These are phyloP conservation scores for Diceros bicornis DNA, from an alignment of 2,797 vertebrate genomes.

Conservation along the genomic window DNA sequence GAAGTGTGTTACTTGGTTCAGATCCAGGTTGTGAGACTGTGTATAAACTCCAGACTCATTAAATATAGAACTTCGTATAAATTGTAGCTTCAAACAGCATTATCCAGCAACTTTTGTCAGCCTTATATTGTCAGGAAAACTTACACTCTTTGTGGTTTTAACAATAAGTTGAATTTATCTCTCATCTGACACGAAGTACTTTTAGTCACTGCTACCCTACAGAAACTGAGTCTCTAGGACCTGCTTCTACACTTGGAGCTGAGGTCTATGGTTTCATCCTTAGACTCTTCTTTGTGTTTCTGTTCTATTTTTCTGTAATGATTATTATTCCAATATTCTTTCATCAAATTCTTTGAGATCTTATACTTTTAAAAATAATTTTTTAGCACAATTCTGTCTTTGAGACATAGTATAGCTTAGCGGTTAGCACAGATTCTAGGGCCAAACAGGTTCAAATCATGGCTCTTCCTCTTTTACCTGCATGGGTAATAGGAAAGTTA, in stretches of 20 bases:
- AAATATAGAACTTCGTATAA: background rate
- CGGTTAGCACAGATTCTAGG: background rate
- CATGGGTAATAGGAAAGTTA: background rate
- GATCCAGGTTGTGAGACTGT: background rate
- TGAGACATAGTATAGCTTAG: background rate
- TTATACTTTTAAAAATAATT: background rate
- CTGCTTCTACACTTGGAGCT: background rate
- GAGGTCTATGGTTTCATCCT: background rate
- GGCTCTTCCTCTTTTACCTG: background rate
- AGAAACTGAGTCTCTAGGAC: background rate
- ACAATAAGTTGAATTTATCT: background rate
- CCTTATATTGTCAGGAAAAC: constrained; percentile 4
- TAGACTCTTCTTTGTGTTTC: background rate
- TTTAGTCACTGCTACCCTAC: background rate
- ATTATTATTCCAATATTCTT: background rate
- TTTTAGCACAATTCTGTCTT: background rate
- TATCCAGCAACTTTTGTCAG: background rate
- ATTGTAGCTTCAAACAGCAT: background rate
- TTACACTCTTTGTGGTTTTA: background rate
- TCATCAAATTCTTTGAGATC: background rate
- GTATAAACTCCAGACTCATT: background rate
- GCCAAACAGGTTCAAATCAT: background rate
- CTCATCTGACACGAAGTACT: background rate
- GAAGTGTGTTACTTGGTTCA: background rate
- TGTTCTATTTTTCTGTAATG: background rate